Conservation (phyloP, 2,888 invertebrate genomes). For the Drosophila peninsularis region DNA sequence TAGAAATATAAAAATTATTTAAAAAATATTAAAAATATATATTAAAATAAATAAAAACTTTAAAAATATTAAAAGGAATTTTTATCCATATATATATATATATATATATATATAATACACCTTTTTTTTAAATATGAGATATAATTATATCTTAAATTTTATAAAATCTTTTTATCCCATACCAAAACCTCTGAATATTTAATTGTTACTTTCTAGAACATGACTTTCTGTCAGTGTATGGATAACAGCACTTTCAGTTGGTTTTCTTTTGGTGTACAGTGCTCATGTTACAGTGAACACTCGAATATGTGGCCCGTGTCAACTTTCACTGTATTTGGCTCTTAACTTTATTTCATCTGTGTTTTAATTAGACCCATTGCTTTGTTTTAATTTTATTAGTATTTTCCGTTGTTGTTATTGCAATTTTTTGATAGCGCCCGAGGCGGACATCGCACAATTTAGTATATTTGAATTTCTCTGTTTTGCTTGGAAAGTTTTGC, state of each 20-base stretch:
- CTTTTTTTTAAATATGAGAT: no score
- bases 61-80: no score
- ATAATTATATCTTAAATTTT: no score
- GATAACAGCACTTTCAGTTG: slow-evolving; percentile 15
- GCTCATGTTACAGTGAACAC: slow-evolving; percentile 34
- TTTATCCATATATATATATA: no score
- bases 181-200: no score
- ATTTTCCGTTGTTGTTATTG: neutral
- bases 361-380: slow-evolving; percentile 31
- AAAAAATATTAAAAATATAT: neutral
- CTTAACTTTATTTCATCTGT: neutral
- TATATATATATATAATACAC: no score
- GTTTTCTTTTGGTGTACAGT: neutral
- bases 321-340: slow-evolving; percentile 32
- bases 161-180: no score
- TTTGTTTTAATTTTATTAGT: slow-evolving; percentile 15
- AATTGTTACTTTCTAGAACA: neutral
- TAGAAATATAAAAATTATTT: neutral
- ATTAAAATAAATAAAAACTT: neutral
- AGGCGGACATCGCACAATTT: slow-evolving; percentile 4
- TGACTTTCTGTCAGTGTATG: slow-evolving; percentile 5
- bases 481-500: slow-evolving; percentile 27
- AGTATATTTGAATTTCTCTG: slow-evolving; percentile 15
- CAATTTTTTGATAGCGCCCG: slow-evolving; percentile 18
- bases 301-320: slow-evolving; percentile 14